Evolutionary conservation across 2,888 invertebrate genomes (phyloP), one percentile per base, ranked within the genome.

Genomic region (Eristalinus aeneus): DNA sequence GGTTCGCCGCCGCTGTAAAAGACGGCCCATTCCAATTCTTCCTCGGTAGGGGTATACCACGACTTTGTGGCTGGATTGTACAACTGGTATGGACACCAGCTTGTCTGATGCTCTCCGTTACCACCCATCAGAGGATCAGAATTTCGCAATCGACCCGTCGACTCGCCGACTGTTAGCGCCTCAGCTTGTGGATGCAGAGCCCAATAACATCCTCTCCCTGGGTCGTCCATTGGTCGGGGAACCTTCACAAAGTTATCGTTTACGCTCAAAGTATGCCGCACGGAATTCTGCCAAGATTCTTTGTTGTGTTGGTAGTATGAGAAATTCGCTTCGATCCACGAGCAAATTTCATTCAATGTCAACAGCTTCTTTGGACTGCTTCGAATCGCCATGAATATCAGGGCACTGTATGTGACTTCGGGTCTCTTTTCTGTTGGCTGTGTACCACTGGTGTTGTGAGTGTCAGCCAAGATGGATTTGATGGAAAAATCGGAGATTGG

Each of bases 151-250:
- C 99, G 99, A 0, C 99, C 99, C 0, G 99, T 99, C 0, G 98
- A 97, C 2, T 98, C 97, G 0, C 99, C 98, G 90, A 99, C 99
- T 91, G 98, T 98, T 34, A 99, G 97, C 89, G 99, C 98, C 90
- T 99, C 98, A 65, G 97, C 96, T 27, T 97, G 97, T 0, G 98
- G 97, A 92, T 99, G 98, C 90, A 99, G 92, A 96, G 98, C 98
- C 99, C 99, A 99, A 93, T 99, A 99, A 93, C 99, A 98, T 0
- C 99, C 99, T 91, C 99, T 98, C 0, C 99, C 99, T 0, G 99
- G 99, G 91, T 99, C 99, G 93, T 39, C 39, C n/a, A 39, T 39
- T 2, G 39, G 39, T n/a, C 39, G 12, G 1, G 39, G 39, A 2
- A 39, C 39, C 39, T 39, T 39, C 39, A 39, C 11, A 12, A 39